Base-by-base conservation (phyloP, 1,140 invertebrate species). In the Streblospio benedicti region DNA sequence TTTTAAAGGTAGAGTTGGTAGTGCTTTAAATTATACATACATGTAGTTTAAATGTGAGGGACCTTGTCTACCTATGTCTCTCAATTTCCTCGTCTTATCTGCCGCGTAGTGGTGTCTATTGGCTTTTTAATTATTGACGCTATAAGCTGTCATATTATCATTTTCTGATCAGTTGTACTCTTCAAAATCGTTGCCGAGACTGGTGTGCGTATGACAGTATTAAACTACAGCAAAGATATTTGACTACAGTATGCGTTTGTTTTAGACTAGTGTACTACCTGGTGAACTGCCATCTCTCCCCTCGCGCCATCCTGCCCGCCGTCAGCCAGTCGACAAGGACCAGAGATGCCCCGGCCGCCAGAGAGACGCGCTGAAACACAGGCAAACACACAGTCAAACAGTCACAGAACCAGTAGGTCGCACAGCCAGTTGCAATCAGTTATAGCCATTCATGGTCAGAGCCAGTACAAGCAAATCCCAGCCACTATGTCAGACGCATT, bases 271-370 rank as follows among this genome's bases (percentile, higher is more conserved):
- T 18, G 32, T 56, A n/a, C 60, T 41, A 70, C 69, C 65, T 70
- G 49, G 55, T 54, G 28, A 70, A 62, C n/a, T 62, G 38, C 69
- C 69, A 70, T 1, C 56, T 50, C 50, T 70, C 69, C 14, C 60
- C 61, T 4, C 67, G 47, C 9, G 69, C 69, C n/a, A 64, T 54
- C 43, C 69, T 33, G 1, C 69, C 69, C 32, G 65, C 63, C 12
- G 63, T 57, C 49, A 67, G 35, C 67, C 67, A 70, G 38, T 70
- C 69, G 31, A 70, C 44, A 28, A 69, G 57, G 0, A 69, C 64
- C n/a, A 70, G 52, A 51, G 58, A 69, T 9, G 65, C 57, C 14
- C 47, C 45, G n/a, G 55, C 28, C 20, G 31, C 55, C 69, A 70
- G 62, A 6, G 52, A 16, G 25, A 70, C 58, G n/a, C 52, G 45